Base-by-base conservation (phyloP, 1,140 invertebrate species). In the Apocrypta bakeri region DNA sequence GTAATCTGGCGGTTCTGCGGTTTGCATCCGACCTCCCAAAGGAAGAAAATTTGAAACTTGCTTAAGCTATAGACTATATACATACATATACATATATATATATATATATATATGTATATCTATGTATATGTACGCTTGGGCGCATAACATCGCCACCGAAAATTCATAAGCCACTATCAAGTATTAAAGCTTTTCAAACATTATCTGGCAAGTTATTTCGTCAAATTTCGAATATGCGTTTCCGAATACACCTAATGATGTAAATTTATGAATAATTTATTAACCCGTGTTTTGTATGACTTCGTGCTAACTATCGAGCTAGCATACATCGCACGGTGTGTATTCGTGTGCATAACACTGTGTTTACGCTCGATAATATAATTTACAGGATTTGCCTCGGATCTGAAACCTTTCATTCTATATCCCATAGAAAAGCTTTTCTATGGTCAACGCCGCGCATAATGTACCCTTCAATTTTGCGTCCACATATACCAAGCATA, bases 351-450 rank as follows among this genome's bases (percentile, higher is more conserved):
- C n/a, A n/a, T 9, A 37, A 37, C 2, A 21, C 48, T 7, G 48
- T 21, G 17, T 17, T n/a, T n/a, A 21, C 48, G 48, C 48, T 56
- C 48, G 2, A 56, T 56, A 56, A 56, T 56, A 17, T 42, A 73
- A 73, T 73, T 73, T 24, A 56, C 72, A 56, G 17, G 25, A 2
- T 48, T 56, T 29, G 14, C 72, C 12, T 56, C 8, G 11, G 21
- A 56, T 17, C 48, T 6, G 17, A 4, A 2, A 21, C 21, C 25
- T 40, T 74, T 74, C 31, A 27, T 1, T 14, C 0, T 56, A n/a
- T 56, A n/a, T 48, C 24, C 21, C 27, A 74, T 29, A 40, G 72
- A 17, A 74, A 74, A 48, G 25, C 25, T 56, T 48, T 74, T 74
- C 24, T 27, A 56, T 42, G 12, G 40, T 56, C 72, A 56, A 42